Percentiles rank a stretch among this genome's conserved stretches.
These are phyloP conservation scores for Cistogaster globosa DNA, from an alignment of 2,888 invertebrate species.

Conservation along the genomic window DNA sequence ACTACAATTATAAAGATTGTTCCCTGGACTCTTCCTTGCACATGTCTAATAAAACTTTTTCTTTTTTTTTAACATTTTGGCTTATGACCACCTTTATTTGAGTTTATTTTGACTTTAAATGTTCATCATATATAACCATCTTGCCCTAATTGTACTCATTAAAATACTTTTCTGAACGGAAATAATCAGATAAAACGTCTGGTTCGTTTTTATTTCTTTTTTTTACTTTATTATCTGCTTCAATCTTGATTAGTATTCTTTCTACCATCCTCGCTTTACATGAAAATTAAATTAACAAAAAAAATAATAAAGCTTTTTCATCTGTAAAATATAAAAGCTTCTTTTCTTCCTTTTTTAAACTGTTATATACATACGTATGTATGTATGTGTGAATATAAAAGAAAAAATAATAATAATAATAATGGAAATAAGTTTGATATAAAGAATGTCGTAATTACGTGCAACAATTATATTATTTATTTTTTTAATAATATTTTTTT, in stretches of 20 bases:
- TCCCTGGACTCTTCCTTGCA: not conserved
- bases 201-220: not conserved
- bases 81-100: not conserved
- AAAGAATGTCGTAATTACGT: constrained; percentile 45
- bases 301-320: not conserved
- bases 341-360: constrained; percentile 4
- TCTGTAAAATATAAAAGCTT: constrained; percentile 23
- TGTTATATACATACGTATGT: too few relatives aligned
- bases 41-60: not conserved
- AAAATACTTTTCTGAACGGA: constrained; percentile 19
- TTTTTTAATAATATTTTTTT: constrained; percentile 2
- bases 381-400: not conserved
- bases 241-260: not conserved
- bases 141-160: constrained; percentile 18
- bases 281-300: not conserved
- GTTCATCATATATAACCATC: constrained; percentile 3
- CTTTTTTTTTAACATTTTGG: not conserved
- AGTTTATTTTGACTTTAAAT: not conserved
- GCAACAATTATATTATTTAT: constrained; percentile 8
- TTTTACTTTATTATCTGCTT: not conserved
- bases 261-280: not conserved
- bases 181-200: constrained; percentile 23
- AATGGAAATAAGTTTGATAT: not conserved
- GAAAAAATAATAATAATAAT: not conserved
- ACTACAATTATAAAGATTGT: too few relatives aligned